A percentile compares a stretch with the other conserved stretches of the same genome.
phyloP scores from a whole-genome alignment of 2,888 invertebrate genomes.

The Leucoptera coffeella region DNA sequence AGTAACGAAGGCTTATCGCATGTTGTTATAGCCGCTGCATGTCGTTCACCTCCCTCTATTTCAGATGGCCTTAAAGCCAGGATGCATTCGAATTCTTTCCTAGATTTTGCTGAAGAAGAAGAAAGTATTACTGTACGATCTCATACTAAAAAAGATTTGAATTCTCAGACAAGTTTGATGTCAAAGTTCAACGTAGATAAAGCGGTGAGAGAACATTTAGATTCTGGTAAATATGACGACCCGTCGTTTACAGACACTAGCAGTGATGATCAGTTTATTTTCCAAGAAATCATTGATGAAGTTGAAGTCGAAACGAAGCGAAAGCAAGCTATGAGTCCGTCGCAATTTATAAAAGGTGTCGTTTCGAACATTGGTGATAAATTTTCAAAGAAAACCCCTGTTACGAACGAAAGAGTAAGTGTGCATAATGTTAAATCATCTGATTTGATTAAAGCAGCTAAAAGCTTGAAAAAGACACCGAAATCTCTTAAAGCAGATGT shows the following conservation, averaged over 20 bases:
- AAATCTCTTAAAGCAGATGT: conserved; percentile 6
- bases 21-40: conserved; percentile 19
- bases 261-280: conserved; percentile 28
- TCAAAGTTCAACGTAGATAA: conserved; percentile 35
- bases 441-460: conserved; percentile 23
- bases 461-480: conserved; percentile 17
- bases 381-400: too few relatives aligned
- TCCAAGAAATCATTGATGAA: conserved; percentile 16
- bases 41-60: conserved; percentile 25
- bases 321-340: conserved; percentile 16
- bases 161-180: conserved; percentile 39
- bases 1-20: conserved; percentile 30
- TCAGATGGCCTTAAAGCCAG: conserved; percentile 30
- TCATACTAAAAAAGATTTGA: conserved; percentile 24
- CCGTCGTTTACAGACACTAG: conserved; percentile 35
- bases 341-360: conserved; percentile 19
- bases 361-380: conserved; percentile 21
- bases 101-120: conserved; percentile 29
- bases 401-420: conserved; percentile 17
- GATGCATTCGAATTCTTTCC: conserved; percentile 31
- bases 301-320: conserved; percentile 10
- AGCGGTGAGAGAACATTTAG: conserved; percentile 30
- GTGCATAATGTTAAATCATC: conserved; percentile 27
- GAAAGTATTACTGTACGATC: conserved; percentile 29
- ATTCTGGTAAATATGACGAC: conserved; percentile 33